Base-by-base conservation (phyloP, 2,888 invertebrate genomes). In the Ichneumoninae sp. region DNA sequence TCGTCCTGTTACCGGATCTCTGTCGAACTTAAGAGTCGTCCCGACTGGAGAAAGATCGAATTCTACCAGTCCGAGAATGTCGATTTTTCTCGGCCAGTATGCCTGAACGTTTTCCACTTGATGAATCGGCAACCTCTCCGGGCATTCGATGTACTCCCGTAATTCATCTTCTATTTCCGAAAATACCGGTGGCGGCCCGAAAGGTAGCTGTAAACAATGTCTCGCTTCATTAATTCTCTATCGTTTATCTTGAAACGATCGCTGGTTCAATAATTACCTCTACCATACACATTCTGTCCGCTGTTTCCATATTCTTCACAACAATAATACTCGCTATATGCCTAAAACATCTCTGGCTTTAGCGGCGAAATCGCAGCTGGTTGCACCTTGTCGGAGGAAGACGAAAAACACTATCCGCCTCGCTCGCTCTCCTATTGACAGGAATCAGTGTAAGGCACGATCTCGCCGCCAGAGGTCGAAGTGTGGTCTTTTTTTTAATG, bases 1-100 rank as follows among this genome's bases (percentile, higher is more conserved):
- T 91, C 96, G 94, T 5, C 98, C 98, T 0, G 96, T 97, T 44
- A 96, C 95, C 0, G 96, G 95, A 93, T 98, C 96, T 88, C 98
- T 94, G 86, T 96, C 89, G 92, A 95, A 95, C 91, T 94, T 95
- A 60, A 95, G 90, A 0, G 94, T 94, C 1, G 95, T 95, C 6
- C 94, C 94, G 70, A 94, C 87, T 0, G 95, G 94, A 16, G 95
- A 94, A 22, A 94, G 91, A 74, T 95, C 94, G 91, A 93, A 94
- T 91, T 95, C 89, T 90, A 95, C 90, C 30, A 96, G 91, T 7
- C 95, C 94, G 75, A 94, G 91, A 26, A 95, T 91, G 89, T 96
- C 93, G 0, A 95, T 93, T 85, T 95, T 92, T 81, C 96, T 93
- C 26, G 95, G 94, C 96, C 96, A 96, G 90, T 96, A 96, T 90